Percentiles rank a stretch among this genome's conserved stretches.
Conservation (phyloP, 1,140 invertebrate genomes). For the Sinella curviseta region DNA sequence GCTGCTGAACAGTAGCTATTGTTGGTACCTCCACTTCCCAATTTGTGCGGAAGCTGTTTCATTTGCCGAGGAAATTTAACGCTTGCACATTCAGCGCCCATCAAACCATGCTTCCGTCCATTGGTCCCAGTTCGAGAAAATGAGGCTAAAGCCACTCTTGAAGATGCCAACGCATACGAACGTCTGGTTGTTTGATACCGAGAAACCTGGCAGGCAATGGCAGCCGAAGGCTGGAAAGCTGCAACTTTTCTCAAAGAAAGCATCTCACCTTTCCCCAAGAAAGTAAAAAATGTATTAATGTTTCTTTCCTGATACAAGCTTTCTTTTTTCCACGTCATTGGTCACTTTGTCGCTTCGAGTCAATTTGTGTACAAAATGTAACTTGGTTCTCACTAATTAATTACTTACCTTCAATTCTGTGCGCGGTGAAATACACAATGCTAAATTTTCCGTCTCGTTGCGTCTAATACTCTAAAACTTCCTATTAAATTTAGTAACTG, state of each 20-base stretch:
- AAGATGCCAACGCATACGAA: not conserved
- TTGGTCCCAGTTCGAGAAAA: conserved; percentile 7
- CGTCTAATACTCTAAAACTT: too few relatives aligned
- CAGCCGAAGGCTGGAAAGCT: not conserved
- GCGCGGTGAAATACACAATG: too few relatives aligned
- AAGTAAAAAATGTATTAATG: not conserved
- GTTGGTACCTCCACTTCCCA: not conserved
- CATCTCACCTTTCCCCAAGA: not conserved
- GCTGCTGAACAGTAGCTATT: not conserved
- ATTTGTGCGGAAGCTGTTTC: not conserved
- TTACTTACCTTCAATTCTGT: too few relatives aligned
- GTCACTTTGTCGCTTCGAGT: too few relatives aligned
- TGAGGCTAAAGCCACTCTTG: not conserved
- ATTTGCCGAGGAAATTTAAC: not conserved
- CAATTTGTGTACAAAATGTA: too few relatives aligned
- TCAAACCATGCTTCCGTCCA: not conserved
- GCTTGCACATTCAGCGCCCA: not conserved
- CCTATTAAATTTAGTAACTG: too few relatives aligned
- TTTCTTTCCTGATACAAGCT: too few relatives aligned
- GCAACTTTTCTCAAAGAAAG: not conserved
- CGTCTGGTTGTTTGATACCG: too few relatives aligned
- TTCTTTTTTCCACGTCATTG: too few relatives aligned
- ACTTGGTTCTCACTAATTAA: too few relatives aligned
- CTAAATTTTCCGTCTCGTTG: too few relatives aligned
- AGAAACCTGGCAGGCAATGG: not conserved